These are phyloP conservation scores for Ramphastos sulfuratus DNA, from an alignment of 2,113 vertebrate species.

Conservation along the genomic window DNA sequence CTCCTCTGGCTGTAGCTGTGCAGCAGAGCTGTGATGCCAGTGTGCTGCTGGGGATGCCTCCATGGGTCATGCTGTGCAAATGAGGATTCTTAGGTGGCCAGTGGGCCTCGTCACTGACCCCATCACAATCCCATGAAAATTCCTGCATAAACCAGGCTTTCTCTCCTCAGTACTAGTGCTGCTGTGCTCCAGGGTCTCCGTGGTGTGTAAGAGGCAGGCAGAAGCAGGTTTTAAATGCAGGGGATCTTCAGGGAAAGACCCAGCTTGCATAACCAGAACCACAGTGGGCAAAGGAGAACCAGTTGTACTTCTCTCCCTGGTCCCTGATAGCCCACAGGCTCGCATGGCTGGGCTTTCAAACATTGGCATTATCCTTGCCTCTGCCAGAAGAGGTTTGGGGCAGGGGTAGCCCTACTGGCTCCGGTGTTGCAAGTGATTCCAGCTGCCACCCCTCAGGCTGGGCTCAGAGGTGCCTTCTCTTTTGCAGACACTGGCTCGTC, in stretches of 20 bases:
- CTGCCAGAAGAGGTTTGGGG: neutral
- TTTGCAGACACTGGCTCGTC: slow-evolving; percentile 88
- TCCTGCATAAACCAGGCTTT: neutral
- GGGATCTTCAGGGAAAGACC: neutral
- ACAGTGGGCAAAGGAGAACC: neutral
- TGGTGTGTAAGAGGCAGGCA: neutral
- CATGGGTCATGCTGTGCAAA: neutral
- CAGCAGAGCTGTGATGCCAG: neutral
- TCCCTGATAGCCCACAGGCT: neutral
- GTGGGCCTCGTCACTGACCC: neutral
- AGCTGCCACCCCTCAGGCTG: neutral
- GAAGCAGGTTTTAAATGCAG: neutral
- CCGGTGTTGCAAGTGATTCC: neutral
- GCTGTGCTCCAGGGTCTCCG: neutral
- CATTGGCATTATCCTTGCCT: fast-evolving
- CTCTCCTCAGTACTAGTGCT: neutral
- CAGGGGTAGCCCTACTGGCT: neutral
- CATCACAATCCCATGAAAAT: neutral
- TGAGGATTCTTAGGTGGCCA: neutral
- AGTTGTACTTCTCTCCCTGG: neutral
- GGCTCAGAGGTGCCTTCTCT: slow-evolving; percentile 14
- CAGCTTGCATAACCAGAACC: neutral
- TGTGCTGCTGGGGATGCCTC: neutral
- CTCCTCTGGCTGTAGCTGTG: neutral
- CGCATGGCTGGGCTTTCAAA: neutral